Conservation (phyloP, 2,113 vertebrate species). For the Chamaea fasciata region DNA sequence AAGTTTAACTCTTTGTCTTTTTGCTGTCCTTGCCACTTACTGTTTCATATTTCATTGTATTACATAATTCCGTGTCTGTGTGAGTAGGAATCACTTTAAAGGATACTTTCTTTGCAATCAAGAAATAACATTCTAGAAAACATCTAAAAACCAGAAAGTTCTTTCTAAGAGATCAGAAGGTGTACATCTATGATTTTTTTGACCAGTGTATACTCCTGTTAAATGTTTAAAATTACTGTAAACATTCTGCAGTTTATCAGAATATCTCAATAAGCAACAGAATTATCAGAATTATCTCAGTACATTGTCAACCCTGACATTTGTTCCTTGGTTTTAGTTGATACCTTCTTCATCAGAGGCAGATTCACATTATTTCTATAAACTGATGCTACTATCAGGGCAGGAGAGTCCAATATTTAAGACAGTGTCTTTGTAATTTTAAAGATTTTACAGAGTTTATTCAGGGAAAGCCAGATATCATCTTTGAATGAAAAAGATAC, state of each 20-base stretch:
- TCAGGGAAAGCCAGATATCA: neutral
- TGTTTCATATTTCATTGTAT: neutral
- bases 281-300: neutral
- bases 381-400: neutral
- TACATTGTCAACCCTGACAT: neutral
- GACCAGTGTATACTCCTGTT: neutral
- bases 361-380: neutral
- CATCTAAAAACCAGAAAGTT: neutral
- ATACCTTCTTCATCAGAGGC: neutral
- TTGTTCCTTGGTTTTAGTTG: neutral
- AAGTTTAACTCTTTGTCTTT: neutral
- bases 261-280: neutral
- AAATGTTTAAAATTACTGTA: neutral
- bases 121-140: neutral
- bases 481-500: neutral
- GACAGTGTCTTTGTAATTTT: neutral
- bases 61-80: neutral
- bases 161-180: neutral
- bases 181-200: neutral
- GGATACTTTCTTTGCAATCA: neutral
- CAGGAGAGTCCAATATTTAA: neutral
- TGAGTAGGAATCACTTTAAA: neutral
- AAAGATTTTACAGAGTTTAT: neutral
- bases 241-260: neutral
- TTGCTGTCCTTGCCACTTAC: neutral